Conservation (phyloP, 2,888 invertebrate species). For the Nineta flava region DNA sequence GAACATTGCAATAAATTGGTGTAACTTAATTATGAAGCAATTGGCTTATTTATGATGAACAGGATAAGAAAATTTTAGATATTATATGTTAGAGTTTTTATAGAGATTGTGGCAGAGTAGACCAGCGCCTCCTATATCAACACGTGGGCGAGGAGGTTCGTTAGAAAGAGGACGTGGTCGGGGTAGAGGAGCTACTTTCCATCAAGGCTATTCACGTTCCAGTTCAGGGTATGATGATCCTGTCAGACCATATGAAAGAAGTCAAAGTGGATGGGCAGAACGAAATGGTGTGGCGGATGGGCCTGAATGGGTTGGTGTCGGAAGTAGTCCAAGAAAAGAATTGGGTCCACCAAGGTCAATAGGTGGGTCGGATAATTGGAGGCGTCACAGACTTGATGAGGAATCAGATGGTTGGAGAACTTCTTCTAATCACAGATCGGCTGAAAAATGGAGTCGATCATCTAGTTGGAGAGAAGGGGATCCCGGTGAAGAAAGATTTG, state of each 20-base stretch:
- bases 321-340: conserved; percentile 38
- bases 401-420: conserved; percentile 38
- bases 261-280: conserved; percentile 36
- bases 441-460: conserved; percentile 36
- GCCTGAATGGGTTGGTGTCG: conserved; percentile 32
- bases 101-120: conserved; percentile 32
- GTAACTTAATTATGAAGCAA: not conserved
- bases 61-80: too few species aligned
- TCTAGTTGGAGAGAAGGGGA: conserved; percentile 25
- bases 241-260: conserved; percentile 12
- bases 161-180: conserved; percentile 29
- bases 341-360: conserved; percentile 27
- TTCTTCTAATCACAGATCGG: conserved; percentile 23
- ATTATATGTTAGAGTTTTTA: conserved; percentile 4
- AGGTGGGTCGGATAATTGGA: conserved; percentile 31
- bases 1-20: not conserved
- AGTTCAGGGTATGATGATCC: conserved; percentile 11
- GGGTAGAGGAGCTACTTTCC: conserved; percentile 17
- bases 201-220: conserved; percentile 10
- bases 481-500: conserved; percentile 7
- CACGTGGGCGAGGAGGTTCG: conserved; percentile 29
- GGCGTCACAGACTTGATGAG: conserved; percentile 30
- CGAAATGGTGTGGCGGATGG: conserved; percentile 34
- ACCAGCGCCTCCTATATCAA: conserved; percentile 22
- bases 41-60: not conserved